Evolutionary conservation across 2,888 invertebrate genomes (phyloP), one percentile per base, ranked within the genome.

Genomic region (Julus scanicus): DNA sequence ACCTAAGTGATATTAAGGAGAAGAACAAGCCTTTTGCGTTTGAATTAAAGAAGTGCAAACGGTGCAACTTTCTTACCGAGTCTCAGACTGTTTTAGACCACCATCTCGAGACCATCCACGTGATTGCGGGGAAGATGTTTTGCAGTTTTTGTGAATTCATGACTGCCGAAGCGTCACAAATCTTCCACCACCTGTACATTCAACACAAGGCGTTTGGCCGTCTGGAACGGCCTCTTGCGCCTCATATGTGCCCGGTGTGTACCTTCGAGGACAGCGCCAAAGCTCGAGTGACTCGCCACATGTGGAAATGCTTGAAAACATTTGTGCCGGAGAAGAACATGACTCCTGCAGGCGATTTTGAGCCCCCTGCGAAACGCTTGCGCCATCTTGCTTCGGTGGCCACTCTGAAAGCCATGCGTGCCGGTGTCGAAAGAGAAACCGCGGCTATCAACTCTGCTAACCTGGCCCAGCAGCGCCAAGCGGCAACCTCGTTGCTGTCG

Each of bases 211-310:
- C 96, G 20, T 94, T 96, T 90, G 97, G 97, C 6, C 95, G 96
- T 89, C 93, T 98, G 89, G 97, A 97, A 91, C 94, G 96, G 90
- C 96, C 97, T 0, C 95, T 96, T 44, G 95, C 96, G 0, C 96
- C 96, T 92, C 97, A 97, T 92, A 97, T 97, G 92, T 98, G 98
- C 92, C 95, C 96, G 0, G 96, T 97, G 91, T 98, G 98, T 93
- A 96, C 97, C 0, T 98, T 97, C 91, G 98, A 98, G 92, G 97
- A 97, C 91, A 97, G 97, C 91, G 96, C 97, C 88, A 98, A 97
- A 92, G 96, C 96, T 48, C 97, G 97, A 92, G 93, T 98, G 90
- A 96, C 96, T 0, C 94, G 97, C 71, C 98, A 98, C 93, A 94
- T 96, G 90, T 94, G 96, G 89, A 95, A 97, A 1, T 98, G 98